phyloP scores from a whole-genome alignment of 2,113 vertebrate genomes.

The Prinia subflava region DNA sequence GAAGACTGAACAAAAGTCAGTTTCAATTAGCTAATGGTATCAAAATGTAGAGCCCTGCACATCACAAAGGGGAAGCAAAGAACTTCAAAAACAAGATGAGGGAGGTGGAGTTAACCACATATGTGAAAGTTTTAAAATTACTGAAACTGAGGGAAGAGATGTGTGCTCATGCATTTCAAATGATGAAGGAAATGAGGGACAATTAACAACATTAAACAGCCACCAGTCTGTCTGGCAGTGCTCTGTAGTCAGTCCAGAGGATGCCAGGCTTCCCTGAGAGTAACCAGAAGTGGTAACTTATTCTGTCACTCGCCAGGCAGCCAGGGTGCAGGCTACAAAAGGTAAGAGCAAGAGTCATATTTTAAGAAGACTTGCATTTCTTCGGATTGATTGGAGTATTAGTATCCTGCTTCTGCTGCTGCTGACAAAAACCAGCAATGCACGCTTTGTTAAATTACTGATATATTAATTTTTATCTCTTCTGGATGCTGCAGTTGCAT shows the following conservation, averaged over 20 bases:
- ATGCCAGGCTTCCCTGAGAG: background rate
- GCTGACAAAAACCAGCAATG: background rate
- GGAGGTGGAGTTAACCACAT: background rate
- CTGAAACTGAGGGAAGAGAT: background rate
- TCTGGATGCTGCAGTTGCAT: conserved; percentile 6
- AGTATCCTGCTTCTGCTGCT: background rate
- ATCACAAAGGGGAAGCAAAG: background rate
- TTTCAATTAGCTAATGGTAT: background rate
- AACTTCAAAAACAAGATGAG: background rate
- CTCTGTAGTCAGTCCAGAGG: background rate
- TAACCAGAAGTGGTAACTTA: background rate
- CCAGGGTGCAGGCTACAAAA: conserved; percentile 8
- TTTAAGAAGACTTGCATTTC: background rate
- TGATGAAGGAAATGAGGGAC: background rate
- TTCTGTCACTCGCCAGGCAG: background rate
- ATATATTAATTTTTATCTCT: conserved; percentile 30
- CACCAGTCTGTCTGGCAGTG: background rate
- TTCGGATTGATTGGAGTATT: background rate
- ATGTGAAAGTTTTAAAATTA: background rate
- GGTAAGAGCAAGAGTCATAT: background rate
- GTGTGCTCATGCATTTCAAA: background rate
- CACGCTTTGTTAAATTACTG: background rate
- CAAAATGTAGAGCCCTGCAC: background rate
- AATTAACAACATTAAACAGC: background rate
- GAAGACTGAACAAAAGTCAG: background rate